A percentile compares a stretch with the other conserved stretches of the same genome.
Evolutionary conservation across 2,113 vertebrate species (phyloP).

Genomic region (Syngnathus floridae): DNA sequence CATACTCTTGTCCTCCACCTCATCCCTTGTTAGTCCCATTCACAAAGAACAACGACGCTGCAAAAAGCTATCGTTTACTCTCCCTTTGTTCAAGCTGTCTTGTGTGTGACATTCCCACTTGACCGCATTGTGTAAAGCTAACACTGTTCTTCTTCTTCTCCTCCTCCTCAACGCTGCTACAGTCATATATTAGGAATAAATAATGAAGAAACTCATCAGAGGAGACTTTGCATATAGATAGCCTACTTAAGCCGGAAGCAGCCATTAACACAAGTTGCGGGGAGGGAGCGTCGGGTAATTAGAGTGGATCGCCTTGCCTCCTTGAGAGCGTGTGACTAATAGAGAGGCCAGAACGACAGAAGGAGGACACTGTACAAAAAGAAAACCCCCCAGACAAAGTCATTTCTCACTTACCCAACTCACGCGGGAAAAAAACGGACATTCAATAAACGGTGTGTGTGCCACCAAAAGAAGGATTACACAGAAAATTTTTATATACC

Average conservation of each 20-base stretch:
- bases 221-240: slow-evolving; percentile 79
- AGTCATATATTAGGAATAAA: slow-evolving; percentile 75
- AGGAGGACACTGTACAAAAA: slow-evolving; percentile 35
- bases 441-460: neutral
- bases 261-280: slow-evolving; percentile 70
- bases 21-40: neutral
- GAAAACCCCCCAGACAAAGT: neutral
- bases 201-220: slow-evolving; percentile 77
- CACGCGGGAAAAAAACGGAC: slow-evolving; percentile 6
- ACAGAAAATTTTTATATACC: neutral
- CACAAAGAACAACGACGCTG: neutral
- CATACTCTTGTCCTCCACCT: neutral
- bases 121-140: slow-evolving; percentile 36
- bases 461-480: neutral
- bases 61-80: slow-evolving; percentile 5
- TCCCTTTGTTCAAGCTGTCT: slow-evolving; percentile 14
- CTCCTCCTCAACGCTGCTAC: slow-evolving; percentile 36
- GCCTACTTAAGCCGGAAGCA: slow-evolving; percentile 71
- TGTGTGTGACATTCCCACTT: slow-evolving; percentile 11
- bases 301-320: slow-evolving; percentile 49
- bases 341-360: slow-evolving; percentile 43
- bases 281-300: slow-evolving; percentile 63
- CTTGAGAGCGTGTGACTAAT: slow-evolving; percentile 36
- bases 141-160: slow-evolving; percentile 48
- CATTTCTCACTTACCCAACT: neutral